phyloP scores from a whole-genome alignment of 2,113 vertebrate species.

The Strix aluco region DNA sequence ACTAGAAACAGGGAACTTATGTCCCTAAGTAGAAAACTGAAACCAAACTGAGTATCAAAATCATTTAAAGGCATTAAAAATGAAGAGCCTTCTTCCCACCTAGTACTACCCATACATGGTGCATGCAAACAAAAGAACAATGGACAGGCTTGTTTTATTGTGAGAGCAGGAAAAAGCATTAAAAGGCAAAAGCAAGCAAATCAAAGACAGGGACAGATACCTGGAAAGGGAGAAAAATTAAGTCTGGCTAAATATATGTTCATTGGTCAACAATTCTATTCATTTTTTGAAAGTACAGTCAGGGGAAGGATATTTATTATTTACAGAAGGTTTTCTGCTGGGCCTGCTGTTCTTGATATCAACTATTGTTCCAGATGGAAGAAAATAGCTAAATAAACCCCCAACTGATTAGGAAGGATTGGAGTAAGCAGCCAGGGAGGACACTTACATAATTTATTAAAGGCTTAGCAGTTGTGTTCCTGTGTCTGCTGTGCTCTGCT shows the following conservation, averaged over 20 bases:
- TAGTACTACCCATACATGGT: background rate
- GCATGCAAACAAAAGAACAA: background rate
- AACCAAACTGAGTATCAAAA: background rate
- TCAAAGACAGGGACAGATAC: background rate
- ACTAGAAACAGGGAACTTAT: background rate
- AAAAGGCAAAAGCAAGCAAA: background rate
- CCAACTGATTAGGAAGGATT: background rate
- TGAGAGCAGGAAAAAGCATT: background rate
- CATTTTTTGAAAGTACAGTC: constrained; percentile 7
- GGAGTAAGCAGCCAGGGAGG: background rate
- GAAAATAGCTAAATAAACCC: background rate
- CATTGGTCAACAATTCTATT: background rate
- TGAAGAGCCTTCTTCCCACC: background rate
- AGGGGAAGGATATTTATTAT: constrained; percentile 35
- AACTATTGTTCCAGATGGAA: background rate
- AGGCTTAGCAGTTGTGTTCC: background rate
- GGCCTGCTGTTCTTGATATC: background rate
- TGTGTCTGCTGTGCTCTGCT: background rate
- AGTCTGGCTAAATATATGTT: background rate
- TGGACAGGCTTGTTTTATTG: background rate
- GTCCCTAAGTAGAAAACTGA: background rate
- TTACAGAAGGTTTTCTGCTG: constrained; percentile 20
- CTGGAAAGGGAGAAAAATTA: background rate
- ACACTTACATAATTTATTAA: background rate
- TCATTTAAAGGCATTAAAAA: background rate